Base-by-base conservation (phyloP, 2,113 vertebrate genomes). In the Gymnogyps californianus region DNA sequence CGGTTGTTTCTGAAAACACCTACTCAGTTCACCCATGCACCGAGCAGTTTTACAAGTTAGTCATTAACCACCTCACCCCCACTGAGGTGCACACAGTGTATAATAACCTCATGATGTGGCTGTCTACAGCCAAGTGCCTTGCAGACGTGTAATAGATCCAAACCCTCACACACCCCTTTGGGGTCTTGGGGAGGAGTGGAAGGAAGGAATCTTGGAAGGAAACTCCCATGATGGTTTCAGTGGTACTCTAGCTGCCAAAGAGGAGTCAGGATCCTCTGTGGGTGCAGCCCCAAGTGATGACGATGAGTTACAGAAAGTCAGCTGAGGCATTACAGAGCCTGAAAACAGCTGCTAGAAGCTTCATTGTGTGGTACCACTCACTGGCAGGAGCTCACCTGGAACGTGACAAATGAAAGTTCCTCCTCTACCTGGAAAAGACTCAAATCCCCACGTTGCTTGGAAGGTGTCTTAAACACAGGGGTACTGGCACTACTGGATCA, bases 1-100 rank as follows among this genome's bases (percentile, higher is more conserved):
- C 88, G 96, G 91, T 77, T 96, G 87, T 94, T 96, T 91, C 91
- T 96, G 93, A 87, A 94, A 96, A 91, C 96, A 96, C 96, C 92
- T 93, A 94, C 94, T 87, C 83, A 69, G 91, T 72, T 97, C 95
- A 95, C 86, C 72, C 92, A 82, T 81, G 59, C 83, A 89, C 71
- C 0, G 0, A 93, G 62, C 79, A 81, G 59, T 44, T 97, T 93
- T 78, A 86, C 85, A 83, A 81, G 88, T 92, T 66, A 94, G 86
- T 94, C 86, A 92, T 94, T 93, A 96, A 95, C 77, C 89, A 87
- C 57, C 86, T 93, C 86, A 83, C 46, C 36, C 83, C 77, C 65
- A 28, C 74, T 16, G 87, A 92, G 85, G 62, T 4, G 1, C 90
- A 61, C 32, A 62, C 5, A 4, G 19, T 10, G 31, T 29, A 2